These are phyloP conservation scores for Macrobrachium rosenbergii DNA, from an alignment of 1,140 invertebrate species.

Conservation along the genomic window DNA sequence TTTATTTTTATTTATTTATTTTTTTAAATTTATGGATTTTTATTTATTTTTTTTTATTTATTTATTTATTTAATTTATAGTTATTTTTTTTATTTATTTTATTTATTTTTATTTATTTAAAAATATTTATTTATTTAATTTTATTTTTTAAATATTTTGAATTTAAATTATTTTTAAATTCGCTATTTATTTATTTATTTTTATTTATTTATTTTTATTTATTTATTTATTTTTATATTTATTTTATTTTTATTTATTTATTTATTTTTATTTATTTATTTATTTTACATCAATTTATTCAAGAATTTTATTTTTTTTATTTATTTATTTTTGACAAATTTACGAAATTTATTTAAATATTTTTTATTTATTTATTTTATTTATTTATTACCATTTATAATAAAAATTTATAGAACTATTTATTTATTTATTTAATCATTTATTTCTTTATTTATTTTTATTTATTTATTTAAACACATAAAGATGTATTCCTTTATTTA, in stretches of 20 bases:
- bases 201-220: background rate
- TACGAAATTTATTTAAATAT: background rate
- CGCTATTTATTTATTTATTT: background rate
- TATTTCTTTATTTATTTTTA: background rate
- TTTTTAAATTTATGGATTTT: background rate
- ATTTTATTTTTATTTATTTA: background rate
- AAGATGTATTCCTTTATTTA: background rate
- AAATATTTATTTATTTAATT: background rate
- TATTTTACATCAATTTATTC: background rate
- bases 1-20: background rate
- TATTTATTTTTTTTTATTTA: background rate
- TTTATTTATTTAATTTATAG: constrained; percentile 6
- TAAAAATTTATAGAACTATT: background rate
- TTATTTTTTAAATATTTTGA: background rate
- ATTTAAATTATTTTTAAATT: background rate
- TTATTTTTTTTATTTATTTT: background rate
- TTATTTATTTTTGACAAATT: background rate
- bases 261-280: background rate
- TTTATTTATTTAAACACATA: background rate
- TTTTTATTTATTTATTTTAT: background rate
- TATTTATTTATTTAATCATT: background rate
- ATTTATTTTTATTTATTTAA: background rate
- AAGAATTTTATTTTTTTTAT: background rate
- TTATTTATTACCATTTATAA: background rate
- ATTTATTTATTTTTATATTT: background rate